These are phyloP conservation scores for Enteromius fasciolatus DNA, from an alignment of 2,797 vertebrate species.

Conservation along the genomic window DNA sequence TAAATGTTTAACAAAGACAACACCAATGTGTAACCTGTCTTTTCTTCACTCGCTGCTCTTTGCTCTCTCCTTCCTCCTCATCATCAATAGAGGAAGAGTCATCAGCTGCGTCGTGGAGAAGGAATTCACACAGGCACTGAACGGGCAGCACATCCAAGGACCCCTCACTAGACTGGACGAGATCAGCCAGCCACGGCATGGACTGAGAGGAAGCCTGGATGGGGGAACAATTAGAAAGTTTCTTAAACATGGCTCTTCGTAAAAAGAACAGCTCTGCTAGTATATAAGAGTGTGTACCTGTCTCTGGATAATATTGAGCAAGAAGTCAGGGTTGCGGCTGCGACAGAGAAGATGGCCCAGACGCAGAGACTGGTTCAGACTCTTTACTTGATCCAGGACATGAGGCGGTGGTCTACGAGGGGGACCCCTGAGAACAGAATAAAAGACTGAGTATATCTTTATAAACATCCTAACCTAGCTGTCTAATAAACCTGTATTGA, in stretches of 20 bases:
- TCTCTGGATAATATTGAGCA: conserved; percentile 98
- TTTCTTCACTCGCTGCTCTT: conserved; percentile 92
- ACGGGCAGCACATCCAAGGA: conserved; percentile 96
- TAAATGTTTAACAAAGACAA: neutral
- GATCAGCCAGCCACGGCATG: conserved; percentile 97
- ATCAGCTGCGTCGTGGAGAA: conserved; percentile 94
- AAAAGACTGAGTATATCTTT: neutral
- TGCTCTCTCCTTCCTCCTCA: conserved; percentile 94
- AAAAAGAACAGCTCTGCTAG: neutral
- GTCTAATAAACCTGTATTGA: neutral
- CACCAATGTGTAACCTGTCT: conserved; percentile 77
- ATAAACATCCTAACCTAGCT: neutral
- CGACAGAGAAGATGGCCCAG: conserved; percentile 95
- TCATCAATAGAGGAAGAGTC: conserved; percentile 85
- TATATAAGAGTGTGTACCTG: conserved; percentile 76
- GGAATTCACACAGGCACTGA: conserved; percentile 97
- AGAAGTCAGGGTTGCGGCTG: conserved; percentile 94
- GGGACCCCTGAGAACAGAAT: conserved; percentile 80
- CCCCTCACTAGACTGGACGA: conserved; percentile 97
- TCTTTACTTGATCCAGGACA: conserved; percentile 94
- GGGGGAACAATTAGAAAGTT: neutral
- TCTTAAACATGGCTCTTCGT: neutral
- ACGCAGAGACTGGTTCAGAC: conserved; percentile 92
- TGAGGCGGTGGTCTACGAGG: conserved; percentile 92
- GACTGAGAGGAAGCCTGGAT: conserved; percentile 95